Evolutionary conservation across 1,140 invertebrate species (phyloP).

Genomic region (Papilio xuthus): DNA sequence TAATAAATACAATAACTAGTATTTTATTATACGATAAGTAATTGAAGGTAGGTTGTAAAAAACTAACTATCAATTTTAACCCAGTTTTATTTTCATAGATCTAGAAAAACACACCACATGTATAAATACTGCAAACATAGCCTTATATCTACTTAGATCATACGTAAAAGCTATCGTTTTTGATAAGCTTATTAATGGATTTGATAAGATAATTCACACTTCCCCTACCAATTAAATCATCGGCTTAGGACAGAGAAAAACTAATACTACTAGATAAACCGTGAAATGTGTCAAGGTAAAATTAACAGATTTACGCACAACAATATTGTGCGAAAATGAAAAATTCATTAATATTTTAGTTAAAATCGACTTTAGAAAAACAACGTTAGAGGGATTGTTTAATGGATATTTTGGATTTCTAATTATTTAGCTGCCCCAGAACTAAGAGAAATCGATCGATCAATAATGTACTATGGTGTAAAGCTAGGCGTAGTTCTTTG

Average conservation of each 20-base stretch:
- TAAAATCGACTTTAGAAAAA: not conserved
- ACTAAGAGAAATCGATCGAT: not conserved
- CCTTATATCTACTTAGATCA: conserved; percentile 6
- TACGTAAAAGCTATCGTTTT: conserved; percentile 23
- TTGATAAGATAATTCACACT: conserved; percentile 32
- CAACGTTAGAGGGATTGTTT: not conserved
- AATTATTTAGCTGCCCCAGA: not conserved
- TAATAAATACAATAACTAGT: conserved; percentile 34
- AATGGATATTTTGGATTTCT: not conserved
- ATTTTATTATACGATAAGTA: conserved; percentile 16
- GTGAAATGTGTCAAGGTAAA: not conserved
- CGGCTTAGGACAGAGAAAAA: conserved; percentile 9
- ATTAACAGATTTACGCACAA: not conserved
- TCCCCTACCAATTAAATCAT: conserved; percentile 28
- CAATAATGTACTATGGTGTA: not conserved
- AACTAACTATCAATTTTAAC: conserved; percentile 34
- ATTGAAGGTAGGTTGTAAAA: conserved; percentile 23
- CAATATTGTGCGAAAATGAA: not conserved
- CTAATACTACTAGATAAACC: conserved; percentile 4
- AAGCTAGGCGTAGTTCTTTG: not conserved
- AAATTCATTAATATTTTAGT: not conserved
- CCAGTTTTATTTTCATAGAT: conserved; percentile 30
- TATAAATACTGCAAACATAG: conserved; percentile 33
- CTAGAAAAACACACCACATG: conserved; percentile 31
- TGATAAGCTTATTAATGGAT: conserved; percentile 33